Base-by-base conservation (phyloP, 2,888 invertebrate genomes). In the Orchesellides sinensis region DNA sequence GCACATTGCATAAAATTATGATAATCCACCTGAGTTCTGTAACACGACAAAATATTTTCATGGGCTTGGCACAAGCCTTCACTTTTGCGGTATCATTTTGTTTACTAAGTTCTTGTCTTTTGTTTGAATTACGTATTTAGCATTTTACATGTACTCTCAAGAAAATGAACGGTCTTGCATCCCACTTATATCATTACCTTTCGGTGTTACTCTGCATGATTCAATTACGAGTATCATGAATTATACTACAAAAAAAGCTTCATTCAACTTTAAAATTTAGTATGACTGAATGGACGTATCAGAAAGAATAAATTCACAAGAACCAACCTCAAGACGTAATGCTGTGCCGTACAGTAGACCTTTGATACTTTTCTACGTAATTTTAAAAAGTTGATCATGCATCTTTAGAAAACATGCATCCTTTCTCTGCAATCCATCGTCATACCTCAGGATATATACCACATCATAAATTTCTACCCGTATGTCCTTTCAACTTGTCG, bases 401-500 rank as follows among this genome's bases (percentile, higher is more conserved):
- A n/a, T n/a, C n/a, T n/a, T n/a, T n/a, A n/a, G n/a, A n/a, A n/a
- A n/a, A n/a, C n/a, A n/a, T n/a, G n/a, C n/a, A n/a, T n/a, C n/a
- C n/a, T n/a, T n/a, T n/a, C n/a, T n/a, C n/a, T n/a, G n/a, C n/a
- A n/a, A n/a, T n/a, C n/a, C n/a, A n/a, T n/a, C n/a, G n/a, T n/a
- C n/a, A n/a, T n/a, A n/a, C n/a, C n/a, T n/a, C n/a, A n/a, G n/a
- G n/a, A n/a, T n/a, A n/a, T n/a, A n/a, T 61, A n/a, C 66, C 56
- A 68, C 68, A 77, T 68, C 68, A 68, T 68, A 77, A 77, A 77
- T 68, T 77, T 75, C 66, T 23, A 14, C 10, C 29, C 56, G 21
- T 21, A 63, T 54, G 14, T 66, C 40, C 75, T 77, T 77, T 77
- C 45, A 77, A 68, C 77, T 77, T 77, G 68, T 59, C 68, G 77